phyloP scores from a whole-genome alignment of 2,888 invertebrate species.

The Bimastos eiseni region DNA sequence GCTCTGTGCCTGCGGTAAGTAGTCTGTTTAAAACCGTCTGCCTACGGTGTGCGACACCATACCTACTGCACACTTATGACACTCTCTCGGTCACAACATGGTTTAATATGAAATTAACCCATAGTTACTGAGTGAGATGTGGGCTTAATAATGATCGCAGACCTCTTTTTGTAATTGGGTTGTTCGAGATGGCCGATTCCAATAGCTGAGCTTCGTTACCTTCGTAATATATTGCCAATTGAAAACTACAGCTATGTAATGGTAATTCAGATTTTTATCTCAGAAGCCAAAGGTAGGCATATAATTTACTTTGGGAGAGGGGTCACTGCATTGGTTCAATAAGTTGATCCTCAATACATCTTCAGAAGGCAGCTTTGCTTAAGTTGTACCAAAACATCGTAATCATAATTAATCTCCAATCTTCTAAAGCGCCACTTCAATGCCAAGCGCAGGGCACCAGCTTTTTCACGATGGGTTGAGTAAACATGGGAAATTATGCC shows the following conservation, averaged over 20 bases:
- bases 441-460: too few relatives aligned
- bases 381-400: not conserved
- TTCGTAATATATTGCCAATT: not conserved
- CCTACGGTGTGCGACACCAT: not conserved
- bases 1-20: slow-evolving; percentile 42
- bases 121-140: not conserved
- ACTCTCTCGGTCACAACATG: not conserved
- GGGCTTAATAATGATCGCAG: not conserved
- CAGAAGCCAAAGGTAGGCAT: not conserved
- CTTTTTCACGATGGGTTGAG: too few relatives aligned
- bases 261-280: not conserved
- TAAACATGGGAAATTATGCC: not conserved
- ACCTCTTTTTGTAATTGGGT: too few relatives aligned
- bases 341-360: not conserved
- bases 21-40: slow-evolving; percentile 6
- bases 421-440: too few relatives aligned
- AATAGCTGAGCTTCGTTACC: not conserved
- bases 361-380: not conserved
- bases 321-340: not conserved
- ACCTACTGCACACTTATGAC: not conserved
- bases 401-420: too few relatives aligned
- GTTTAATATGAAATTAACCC: not conserved
- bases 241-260: not conserved
- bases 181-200: too few relatives aligned
- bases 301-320: not conserved